phyloP scores from a whole-genome alignment of 1,140 invertebrate species.

The Apocrypta bakeri region DNA sequence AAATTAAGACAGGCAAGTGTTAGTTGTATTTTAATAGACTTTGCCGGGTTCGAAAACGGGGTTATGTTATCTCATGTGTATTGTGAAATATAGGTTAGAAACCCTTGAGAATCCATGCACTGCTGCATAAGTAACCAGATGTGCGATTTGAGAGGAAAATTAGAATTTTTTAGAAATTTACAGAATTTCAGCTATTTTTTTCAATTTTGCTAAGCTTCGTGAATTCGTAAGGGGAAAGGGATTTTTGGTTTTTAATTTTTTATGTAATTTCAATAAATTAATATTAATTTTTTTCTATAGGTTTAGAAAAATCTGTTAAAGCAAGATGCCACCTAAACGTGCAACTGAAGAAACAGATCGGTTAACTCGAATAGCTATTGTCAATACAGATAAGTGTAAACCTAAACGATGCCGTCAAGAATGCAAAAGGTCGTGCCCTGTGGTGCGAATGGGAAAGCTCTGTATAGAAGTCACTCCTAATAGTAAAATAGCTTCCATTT shows the following conservation, averaged over 20 bases:
- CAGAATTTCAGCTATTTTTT: neutral
- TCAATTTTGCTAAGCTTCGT: neutral
- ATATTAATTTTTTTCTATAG: slow-evolving; percentile 20
- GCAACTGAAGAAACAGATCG: slow-evolving; percentile 90
- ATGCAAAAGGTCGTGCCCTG: slow-evolving; percentile 99
- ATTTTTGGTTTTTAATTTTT: neutral
- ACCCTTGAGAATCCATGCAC: neutral
- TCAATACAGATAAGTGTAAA: slow-evolving; percentile 98
- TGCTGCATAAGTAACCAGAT: slow-evolving; percentile 18
- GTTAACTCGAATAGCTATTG: slow-evolving; percentile 97
- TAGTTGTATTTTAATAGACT: neutral
- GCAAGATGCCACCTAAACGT: slow-evolving; percentile 83
- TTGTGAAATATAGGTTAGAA: slow-evolving; percentile 40
- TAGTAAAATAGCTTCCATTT: slow-evolving; percentile 97
- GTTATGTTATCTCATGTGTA: slow-evolving; percentile 11
- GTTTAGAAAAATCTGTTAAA: slow-evolving; percentile 35
- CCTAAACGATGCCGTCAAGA: slow-evolving; percentile 99
- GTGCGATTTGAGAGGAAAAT: neutral
- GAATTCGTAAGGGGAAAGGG: neutral
- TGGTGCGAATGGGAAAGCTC: slow-evolving; percentile 98
- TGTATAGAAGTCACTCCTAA: slow-evolving; percentile 99
- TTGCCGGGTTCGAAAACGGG: neutral
- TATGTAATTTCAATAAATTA: neutral
- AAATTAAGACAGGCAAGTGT: neutral
- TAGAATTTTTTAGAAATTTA: neutral